Conservation (phyloP, 2,888 invertebrate species). For the Malacosoma neustria region DNA sequence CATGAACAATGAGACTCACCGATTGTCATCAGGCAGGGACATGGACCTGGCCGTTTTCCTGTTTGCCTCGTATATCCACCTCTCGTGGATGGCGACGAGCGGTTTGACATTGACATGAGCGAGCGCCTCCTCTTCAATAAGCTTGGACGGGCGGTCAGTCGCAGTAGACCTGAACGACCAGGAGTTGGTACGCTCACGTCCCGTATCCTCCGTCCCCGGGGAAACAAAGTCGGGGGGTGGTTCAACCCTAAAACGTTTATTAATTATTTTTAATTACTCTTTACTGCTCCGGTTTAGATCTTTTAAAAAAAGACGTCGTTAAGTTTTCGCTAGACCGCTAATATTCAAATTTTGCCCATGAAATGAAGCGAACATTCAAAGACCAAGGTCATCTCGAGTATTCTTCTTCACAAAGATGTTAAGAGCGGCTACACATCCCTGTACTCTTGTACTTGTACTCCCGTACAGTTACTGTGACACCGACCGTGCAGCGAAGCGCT, state of each 20-base stretch:
- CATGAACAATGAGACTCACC: slow-evolving; percentile 26
- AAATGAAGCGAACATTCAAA: too few species aligned
- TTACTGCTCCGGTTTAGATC: too few species aligned
- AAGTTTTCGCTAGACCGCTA: too few species aligned
- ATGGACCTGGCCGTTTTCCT: slow-evolving; percentile 48
- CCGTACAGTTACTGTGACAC: too few species aligned
- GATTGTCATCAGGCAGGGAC: slow-evolving; percentile 56
- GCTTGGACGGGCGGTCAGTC: slow-evolving; percentile 18
- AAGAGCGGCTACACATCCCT: too few species aligned
- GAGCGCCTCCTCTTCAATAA: slow-evolving; percentile 42
- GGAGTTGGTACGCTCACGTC: slow-evolving; percentile 26
- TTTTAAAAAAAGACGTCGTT: too few species aligned
- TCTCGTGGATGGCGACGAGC: slow-evolving; percentile 63
- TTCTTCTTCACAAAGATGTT: too few species aligned
- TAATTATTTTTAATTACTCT: too few species aligned
- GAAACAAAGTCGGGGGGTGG: slow-evolving; percentile 30
- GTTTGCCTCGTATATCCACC: slow-evolving; percentile 64
- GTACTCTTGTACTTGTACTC: too few species aligned
- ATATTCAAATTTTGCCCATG: too few species aligned
- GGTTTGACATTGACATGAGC: slow-evolving; percentile 57
- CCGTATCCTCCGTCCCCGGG: slow-evolving; percentile 26
- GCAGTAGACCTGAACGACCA: slow-evolving; percentile 36
- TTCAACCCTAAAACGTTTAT: slow-evolving; percentile 29
- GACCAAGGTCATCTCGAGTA: too few species aligned
- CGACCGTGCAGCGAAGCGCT: too few species aligned